Conservation (phyloP, 2,888 invertebrate genomes). For the Teleiodes luculella region DNA sequence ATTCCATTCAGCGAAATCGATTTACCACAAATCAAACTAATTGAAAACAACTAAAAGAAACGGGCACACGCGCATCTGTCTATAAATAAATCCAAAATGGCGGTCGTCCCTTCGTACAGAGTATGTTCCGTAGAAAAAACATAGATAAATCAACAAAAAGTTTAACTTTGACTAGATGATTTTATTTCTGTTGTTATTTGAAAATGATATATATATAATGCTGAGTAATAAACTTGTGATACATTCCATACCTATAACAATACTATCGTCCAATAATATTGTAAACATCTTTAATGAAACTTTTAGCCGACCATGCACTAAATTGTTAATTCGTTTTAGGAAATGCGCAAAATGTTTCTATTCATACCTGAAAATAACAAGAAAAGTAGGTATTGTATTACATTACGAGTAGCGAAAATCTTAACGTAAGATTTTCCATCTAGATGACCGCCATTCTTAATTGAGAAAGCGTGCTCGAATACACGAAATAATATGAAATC, state of each 20-base stretch:
- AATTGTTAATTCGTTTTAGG: too few species aligned
- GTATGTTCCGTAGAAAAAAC: constrained; percentile 41
- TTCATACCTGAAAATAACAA: too few species aligned
- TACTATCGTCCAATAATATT: too few species aligned
- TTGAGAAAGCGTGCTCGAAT: constrained; percentile 40
- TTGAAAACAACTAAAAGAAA: constrained; percentile 53
- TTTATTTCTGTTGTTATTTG: too few species aligned
- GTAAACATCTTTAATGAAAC: too few species aligned
- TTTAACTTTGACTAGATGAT: background rate
- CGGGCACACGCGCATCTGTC: constrained; percentile 46
- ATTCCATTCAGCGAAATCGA: constrained; percentile 43
- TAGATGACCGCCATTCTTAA: constrained; percentile 36
- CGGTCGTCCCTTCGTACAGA: constrained; percentile 46
- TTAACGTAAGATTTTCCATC: background rate
- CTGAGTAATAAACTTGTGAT: too few species aligned
- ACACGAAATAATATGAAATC: constrained; percentile 36
- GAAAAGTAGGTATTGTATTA: too few species aligned
- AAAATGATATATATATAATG: too few species aligned
- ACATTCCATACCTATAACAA: too few species aligned
- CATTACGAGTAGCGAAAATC: background rate
- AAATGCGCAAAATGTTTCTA: too few species aligned
- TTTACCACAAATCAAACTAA: constrained; percentile 67
- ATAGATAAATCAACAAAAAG: background rate
- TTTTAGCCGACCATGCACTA: too few species aligned
- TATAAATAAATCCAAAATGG: constrained; percentile 61